These are phyloP conservation scores for Ischnus inquisitorius DNA, from an alignment of 2,888 invertebrate species.

Conservation along the genomic window DNA sequence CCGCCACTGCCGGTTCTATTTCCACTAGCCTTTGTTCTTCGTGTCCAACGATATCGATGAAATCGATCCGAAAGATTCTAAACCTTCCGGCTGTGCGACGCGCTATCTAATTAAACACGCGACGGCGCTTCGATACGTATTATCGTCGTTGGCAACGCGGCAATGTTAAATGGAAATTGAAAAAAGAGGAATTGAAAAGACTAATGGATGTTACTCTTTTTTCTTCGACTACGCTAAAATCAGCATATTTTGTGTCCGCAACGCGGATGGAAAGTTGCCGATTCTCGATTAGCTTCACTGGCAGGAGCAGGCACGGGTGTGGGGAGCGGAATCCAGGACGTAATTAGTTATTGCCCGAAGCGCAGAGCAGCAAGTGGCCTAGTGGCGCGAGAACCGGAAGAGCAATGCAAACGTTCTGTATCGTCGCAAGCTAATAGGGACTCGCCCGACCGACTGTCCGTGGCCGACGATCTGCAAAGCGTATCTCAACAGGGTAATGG, in stretches of 20 bases:
- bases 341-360: constrained; percentile 30
- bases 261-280: no score
- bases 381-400: constrained; percentile 51
- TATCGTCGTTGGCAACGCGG: background rate
- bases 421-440: constrained; percentile 42
- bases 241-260: no score
- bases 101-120: constrained; percentile 27
- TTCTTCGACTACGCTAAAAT: no score
- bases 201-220: background rate
- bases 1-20: constrained; percentile 54
- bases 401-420: constrained; percentile 44
- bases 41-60: constrained; percentile 30
- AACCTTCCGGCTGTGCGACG: background rate
- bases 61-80: background rate
- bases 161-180: background rate
- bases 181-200: background rate
- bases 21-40: constrained; percentile 28
- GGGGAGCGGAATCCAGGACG: no score
- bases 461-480: constrained; percentile 13
- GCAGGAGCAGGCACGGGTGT: no score
- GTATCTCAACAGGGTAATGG: constrained; percentile 49
- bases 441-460: constrained; percentile 27
- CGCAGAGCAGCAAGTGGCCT: background rate
- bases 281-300: no score
- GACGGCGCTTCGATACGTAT: no score